Base-by-base conservation (phyloP, 2,888 invertebrate species). In the Andrena trimmerana region DNA sequence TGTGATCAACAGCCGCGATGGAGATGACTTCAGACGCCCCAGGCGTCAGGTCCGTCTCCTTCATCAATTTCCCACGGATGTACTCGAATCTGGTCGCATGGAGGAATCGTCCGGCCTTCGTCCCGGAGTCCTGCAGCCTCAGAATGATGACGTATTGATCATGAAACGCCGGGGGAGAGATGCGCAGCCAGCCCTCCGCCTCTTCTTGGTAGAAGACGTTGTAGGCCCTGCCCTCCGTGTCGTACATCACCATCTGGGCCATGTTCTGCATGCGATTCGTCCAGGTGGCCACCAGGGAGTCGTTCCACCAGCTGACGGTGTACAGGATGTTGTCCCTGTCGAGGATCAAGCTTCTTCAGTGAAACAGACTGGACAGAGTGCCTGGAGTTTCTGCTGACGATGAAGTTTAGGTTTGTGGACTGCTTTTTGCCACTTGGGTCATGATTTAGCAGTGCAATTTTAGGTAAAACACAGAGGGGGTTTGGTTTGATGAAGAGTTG, bases 231-330 rank as follows among this genome's bases (percentile, higher is more conserved):
- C 92, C 91, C 8, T 65, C 88, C 8, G 94, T 85, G 72, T 95
- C 94, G 91, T 97, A 97, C 33, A 96, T 94, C 16, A 96, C 95
- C 59, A 96, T 91, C 29, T 96, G 94, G 50, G 96, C 95, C 69
- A 96, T 90, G 92, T 96, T 99, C 94, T 99, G 99, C 31, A 97
- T 95, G 71, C 99, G 95, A 93, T 98, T 98, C 74, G 98, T 95
- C 97, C 98, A 98, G 5, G 97, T 95, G 0, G 97, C 96, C 0
- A 96, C 94, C 0, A 98, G 92, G 36, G 96, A 95, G 0, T 95
- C 95, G 31, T 96, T 96, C 20, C 96, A 95, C 98, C 98, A 99
- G 42, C 95, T 95, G 0, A 98, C 97, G 80, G 95, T 95, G 73
- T 95, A 96, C 16, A 97, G 92, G 68, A 97, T 95, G 88, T 96